Conservation (phyloP, 2,888 invertebrate species). For the Amiota minor region DNA sequence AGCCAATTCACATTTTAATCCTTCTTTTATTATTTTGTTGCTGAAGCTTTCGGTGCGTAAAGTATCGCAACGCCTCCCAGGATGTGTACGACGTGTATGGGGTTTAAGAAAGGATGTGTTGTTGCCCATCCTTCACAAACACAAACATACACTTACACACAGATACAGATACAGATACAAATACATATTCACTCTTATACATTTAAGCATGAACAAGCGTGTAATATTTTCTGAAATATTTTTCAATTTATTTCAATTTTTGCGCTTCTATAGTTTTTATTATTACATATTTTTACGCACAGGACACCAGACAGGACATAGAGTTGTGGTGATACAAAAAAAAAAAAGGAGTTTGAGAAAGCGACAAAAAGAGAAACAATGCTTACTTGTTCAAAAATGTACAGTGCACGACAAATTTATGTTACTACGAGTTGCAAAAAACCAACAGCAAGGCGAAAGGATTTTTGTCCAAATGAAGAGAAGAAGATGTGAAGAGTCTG, state of each 20-base stretch:
- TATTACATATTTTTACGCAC: slow-evolving; percentile 20
- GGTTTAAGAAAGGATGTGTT: not conserved
- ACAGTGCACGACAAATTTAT: slow-evolving; percentile 56
- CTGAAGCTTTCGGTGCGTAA: no score
- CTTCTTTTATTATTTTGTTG: no score
- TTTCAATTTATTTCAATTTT: slow-evolving; percentile 64
- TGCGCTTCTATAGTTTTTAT: slow-evolving; percentile 51
- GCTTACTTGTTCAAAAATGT: slow-evolving; percentile 53
- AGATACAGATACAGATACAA: not conserved
- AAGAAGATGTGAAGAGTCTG: not conserved
- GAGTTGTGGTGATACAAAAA: no score
- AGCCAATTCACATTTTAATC: no score
- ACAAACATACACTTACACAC: slow-evolving; percentile 30
- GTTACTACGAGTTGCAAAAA: slow-evolving; percentile 38
- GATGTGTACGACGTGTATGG: not conserved
- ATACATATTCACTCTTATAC: no score
- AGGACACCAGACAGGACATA: not conserved
- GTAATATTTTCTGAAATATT: slow-evolving; percentile 53
- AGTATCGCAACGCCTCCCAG: no score
- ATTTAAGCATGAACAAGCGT: slow-evolving; percentile 36
- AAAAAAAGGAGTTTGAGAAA: no score
- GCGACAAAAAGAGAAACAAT: no score
- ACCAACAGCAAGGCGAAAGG: not conserved
- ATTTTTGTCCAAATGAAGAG: no score
- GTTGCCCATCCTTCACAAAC: slow-evolving; percentile 16